Percentiles rank a stretch among this genome's conserved stretches.
Evolutionary conservation across 2,797 vertebrate genomes (phyloP).

Genomic region (Betta splendens): DNA sequence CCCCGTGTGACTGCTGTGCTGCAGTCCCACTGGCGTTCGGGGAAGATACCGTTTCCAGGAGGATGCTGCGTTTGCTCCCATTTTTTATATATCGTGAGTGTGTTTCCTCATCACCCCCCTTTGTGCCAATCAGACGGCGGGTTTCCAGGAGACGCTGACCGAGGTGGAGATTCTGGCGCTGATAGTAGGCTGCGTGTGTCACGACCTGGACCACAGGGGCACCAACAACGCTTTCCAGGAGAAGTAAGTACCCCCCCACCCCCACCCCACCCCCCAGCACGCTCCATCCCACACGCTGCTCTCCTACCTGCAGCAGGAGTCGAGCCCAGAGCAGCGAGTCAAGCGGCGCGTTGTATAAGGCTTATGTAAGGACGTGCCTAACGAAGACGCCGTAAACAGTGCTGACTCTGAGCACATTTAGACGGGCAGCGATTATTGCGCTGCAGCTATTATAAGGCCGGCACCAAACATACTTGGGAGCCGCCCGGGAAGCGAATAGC

Average conservation of each 20-base stretch:
- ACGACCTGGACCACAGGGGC: constrained; percentile 98
- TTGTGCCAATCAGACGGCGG: constrained; percentile 87
- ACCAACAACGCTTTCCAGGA: constrained; percentile 99
- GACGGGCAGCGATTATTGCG: constrained; percentile 22
- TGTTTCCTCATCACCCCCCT: constrained; percentile 47
- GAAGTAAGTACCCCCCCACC: constrained; percentile 85
- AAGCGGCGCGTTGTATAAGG: constrained; percentile 59
- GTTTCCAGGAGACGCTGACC: constrained; percentile 95
- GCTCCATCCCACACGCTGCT: constrained; percentile 46
- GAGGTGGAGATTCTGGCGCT: constrained; percentile 97
- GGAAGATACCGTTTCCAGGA: constrained; percentile 33
- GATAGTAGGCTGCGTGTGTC: constrained; percentile 97
- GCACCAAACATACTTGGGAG: background rate
- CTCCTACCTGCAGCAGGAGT: constrained; percentile 56
- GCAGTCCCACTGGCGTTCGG: constrained; percentile 57
- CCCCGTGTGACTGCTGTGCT: constrained; percentile 46
- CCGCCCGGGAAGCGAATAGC: no score
- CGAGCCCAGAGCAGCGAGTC: constrained; percentile 53
- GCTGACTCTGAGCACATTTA: constrained; percentile 42
- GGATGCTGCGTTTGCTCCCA: constrained; percentile 37
- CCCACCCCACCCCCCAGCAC: constrained; percentile 15
- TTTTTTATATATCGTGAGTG: no score
- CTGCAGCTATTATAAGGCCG: constrained; percentile 2
- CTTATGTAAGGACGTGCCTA: constrained; percentile 65
- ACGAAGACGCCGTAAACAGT: constrained; percentile 54